Evolutionary conservation across 2,888 invertebrate species (phyloP), one percentile per base, ranked within the genome.

Genomic region (Pristionchus fissidentatus): DNA sequence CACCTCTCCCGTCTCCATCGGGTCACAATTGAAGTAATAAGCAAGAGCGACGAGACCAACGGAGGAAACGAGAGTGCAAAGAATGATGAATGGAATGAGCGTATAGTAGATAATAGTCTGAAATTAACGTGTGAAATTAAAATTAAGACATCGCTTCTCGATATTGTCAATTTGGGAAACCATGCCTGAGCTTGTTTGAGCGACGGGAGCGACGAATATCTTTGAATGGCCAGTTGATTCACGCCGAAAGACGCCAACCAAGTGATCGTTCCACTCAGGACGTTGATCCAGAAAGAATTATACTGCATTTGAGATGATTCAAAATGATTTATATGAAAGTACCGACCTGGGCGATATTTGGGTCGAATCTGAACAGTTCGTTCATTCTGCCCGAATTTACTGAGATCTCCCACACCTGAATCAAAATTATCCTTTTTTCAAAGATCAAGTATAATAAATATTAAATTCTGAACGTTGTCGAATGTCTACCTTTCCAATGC

Each of bases 221-320:
- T 87, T 73, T 90, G 90, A 79, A 90, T 90, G 1, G 90, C 88
- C 62, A 90, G 60, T 80, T 90, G 90, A 85, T 90, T 90, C 13
- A 90, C 90, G 32, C 89, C 89, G 80, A 90, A 90, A 4, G 90
- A 88, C 0, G 90, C 90, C 35, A 90, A 85, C 90, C 90, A 90
- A 5, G 87, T 87, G 26, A 90, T 86, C 13, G 89, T 90, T 29
- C 90, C 90, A 29, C 88, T 85, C 84, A 88, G 83, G 10, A 90
- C 46, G 84, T 90, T 89, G 79, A 90, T 90, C 90, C 90, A 90
- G 22, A 90, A 75, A 55, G 86, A 86, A 84, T 90, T 90, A 84
- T 90, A 90, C 87, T 90, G 86, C 75, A 86, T 52, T 7, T 8
- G 5, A 62, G 32, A 15, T 13, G 10, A 15, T 35, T 62, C 22